A percentile compares a stretch with the other conserved stretches of the same genome.
Conservation (phyloP, 2,113 vertebrate genomes). For the Percina caprodes region DNA sequence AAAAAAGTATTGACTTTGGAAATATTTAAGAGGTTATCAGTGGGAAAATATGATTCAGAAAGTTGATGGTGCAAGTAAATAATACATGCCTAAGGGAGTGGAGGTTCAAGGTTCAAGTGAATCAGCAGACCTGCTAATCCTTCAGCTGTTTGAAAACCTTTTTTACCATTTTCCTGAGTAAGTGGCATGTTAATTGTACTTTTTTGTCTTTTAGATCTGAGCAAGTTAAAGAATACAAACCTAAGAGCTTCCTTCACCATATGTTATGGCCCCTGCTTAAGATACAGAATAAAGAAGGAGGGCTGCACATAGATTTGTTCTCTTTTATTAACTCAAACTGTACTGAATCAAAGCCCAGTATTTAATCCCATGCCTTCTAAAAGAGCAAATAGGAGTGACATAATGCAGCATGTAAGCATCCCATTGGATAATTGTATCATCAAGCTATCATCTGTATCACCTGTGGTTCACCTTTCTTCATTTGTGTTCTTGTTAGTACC, state of each 20-base stretch:
- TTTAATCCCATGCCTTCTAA: background rate
- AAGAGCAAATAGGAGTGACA: background rate
- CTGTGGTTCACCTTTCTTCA: background rate
- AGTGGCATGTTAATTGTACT: background rate
- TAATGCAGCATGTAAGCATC: background rate
- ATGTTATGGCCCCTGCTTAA: background rate
- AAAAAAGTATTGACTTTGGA: background rate
- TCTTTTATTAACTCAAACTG: background rate
- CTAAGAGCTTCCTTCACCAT: background rate
- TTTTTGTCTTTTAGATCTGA: background rate
- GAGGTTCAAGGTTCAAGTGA: background rate
- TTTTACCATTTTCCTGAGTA: too few species aligned
- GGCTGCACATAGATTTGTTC: background rate
- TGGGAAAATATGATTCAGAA: background rate
- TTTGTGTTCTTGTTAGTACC: background rate
- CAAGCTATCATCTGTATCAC: background rate
- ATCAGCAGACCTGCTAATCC: background rate
- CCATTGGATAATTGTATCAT: background rate
- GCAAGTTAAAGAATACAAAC: background rate
- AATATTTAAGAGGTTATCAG: background rate
- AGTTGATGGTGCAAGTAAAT: background rate
- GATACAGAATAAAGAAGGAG: too few species aligned
- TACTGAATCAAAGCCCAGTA: background rate
- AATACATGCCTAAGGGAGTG: background rate
- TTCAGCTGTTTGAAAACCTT: background rate